Percentiles rank a stretch among this genome's conserved stretches.
These are phyloP conservation scores for Microcebus tavaratra DNA, from an alignment of 2,113 vertebrate genomes.

Conservation along the genomic window DNA sequence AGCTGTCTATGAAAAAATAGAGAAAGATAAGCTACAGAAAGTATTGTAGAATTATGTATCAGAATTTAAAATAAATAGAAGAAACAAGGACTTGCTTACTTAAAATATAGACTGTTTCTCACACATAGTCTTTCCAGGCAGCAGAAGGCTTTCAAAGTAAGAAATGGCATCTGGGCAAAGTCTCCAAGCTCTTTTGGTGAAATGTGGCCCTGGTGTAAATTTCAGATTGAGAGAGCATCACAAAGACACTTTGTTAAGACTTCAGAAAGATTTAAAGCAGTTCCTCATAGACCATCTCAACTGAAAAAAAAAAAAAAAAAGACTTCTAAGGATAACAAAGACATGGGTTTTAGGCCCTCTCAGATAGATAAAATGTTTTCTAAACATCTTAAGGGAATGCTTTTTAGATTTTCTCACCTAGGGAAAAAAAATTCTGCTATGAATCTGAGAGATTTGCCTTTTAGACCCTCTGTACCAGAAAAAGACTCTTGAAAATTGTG, in stretches of 20 bases:
- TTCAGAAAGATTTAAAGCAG: slow-evolving; percentile 45
- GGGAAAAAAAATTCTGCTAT: not conserved
- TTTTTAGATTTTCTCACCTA: slow-evolving; percentile 21
- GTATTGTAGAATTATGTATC: not conserved
- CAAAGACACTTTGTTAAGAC: slow-evolving; percentile 30
- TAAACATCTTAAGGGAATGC: not conserved
- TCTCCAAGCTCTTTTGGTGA: slow-evolving; percentile 36
- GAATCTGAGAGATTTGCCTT: not conserved
- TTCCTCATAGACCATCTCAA: not conserved
- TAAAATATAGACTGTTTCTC: slow-evolving; percentile 28
- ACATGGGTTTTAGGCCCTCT: not conserved
- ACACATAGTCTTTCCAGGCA: not conserved
- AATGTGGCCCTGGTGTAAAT: slow-evolving; percentile 28
- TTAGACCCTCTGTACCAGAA: not conserved
- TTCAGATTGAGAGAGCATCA: slow-evolving; percentile 34
- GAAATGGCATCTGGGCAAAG: slow-evolving; percentile 14
- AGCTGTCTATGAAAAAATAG: slow-evolving; percentile 4
- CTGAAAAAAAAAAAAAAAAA: not conserved
- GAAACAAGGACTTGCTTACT: not conserved
- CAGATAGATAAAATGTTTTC: slow-evolving; percentile 50
- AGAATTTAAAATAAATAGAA: slow-evolving; percentile 26
- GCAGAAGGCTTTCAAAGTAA: slow-evolving; percentile 14
- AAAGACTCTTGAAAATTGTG: not conserved
- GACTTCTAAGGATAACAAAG: slow-evolving; percentile 44
- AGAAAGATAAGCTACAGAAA: slow-evolving; percentile 1